Evolutionary conservation across 2,113 vertebrate genomes (phyloP).

Genomic region (Clinocottus analis): DNA sequence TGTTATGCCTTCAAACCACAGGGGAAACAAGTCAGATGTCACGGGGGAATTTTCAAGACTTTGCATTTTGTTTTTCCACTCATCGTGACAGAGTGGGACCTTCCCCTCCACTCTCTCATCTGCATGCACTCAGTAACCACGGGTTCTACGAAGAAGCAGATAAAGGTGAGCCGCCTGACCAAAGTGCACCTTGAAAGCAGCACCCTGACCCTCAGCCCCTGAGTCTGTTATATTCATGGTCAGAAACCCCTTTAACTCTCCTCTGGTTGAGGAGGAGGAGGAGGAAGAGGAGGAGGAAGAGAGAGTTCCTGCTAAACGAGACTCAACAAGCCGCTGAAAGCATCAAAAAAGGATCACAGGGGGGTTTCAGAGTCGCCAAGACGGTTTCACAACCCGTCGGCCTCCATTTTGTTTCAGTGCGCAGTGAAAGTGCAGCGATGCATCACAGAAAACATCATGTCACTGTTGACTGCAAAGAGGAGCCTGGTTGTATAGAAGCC

Average conservation of each 20-base stretch:
- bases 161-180: constrained; percentile 8
- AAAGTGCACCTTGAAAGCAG: constrained; percentile 33
- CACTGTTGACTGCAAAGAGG: too few relatives aligned
- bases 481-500: too few relatives aligned
- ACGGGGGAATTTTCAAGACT: constrained; percentile 42
- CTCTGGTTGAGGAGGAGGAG: too few relatives aligned
- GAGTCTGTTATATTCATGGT: not conserved
- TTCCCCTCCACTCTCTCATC: constrained; percentile 38
- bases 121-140: constrained; percentile 48
- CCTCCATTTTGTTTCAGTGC: not conserved
- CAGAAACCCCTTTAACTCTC: not conserved
- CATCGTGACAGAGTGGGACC: constrained; percentile 31
- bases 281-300: not conserved
- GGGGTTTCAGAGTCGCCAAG: not conserved
- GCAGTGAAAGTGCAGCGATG: constrained; percentile 10
- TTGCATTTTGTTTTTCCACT: constrained; percentile 62
- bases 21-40: constrained; percentile 46
- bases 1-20: constrained; percentile 24
- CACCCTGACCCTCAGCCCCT: not conserved
- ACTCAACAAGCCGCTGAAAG: not conserved
- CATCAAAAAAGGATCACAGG: not conserved
- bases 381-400: not conserved
- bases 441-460: constrained; percentile 2
- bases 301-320: not conserved
- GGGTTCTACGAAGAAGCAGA: not conserved